A percentile compares a stretch with the other conserved stretches of the same genome.
phyloP scores from a whole-genome alignment of 2,113 vertebrate species.

The Megaceryle maxima region DNA sequence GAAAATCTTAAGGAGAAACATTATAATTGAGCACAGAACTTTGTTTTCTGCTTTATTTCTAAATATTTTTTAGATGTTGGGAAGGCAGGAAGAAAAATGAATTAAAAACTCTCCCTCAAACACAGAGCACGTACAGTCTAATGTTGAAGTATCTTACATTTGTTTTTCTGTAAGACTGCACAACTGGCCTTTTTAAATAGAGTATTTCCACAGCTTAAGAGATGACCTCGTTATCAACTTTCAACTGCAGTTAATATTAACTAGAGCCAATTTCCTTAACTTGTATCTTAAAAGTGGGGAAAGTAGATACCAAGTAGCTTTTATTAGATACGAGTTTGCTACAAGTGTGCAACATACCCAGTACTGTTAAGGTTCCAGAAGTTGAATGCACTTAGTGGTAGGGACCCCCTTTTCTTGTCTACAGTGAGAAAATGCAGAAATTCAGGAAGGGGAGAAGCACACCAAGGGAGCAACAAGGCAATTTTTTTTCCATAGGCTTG shows the following conservation, averaged over 20 bases:
- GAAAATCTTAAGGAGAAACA: neutral
- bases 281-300: neutral
- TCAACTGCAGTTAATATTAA: neutral
- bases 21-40: neutral
- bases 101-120: fast-evolving
- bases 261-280: neutral
- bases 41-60: neutral
- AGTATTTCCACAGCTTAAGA: neutral
- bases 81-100: neutral
- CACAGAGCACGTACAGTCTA: neutral
- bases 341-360: neutral
- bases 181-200: neutral
- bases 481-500: neutral
- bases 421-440: neutral
- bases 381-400: neutral
- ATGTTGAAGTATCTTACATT: neutral
- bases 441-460: neutral
- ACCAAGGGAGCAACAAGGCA: neutral
- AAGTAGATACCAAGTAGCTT: neutral
- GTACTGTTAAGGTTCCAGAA: fast-evolving
- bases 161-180: neutral
- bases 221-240: neutral
- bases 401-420: neutral
- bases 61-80: neutral
- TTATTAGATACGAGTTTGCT: neutral